A percentile compares a stretch with the other conserved stretches of the same genome.
phyloP scores from a whole-genome alignment of 2,797 vertebrate species.

The Galagoides demidoff region DNA sequence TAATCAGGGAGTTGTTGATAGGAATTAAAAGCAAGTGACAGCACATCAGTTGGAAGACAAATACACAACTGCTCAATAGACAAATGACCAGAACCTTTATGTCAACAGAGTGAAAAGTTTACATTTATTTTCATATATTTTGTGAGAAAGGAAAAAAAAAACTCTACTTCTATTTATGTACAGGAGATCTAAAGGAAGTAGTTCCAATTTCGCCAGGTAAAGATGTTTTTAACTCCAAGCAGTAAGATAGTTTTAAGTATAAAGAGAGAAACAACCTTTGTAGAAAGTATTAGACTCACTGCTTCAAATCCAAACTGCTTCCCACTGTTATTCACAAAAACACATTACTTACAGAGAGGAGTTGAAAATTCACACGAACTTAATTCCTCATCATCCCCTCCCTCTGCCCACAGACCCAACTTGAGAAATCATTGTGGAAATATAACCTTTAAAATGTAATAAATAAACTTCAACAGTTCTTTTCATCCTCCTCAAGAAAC shows the following conservation, averaged over 20 bases:
- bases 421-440: not conserved
- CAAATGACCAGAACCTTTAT: not conserved
- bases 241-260: not conserved
- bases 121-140: not conserved
- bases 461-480: not conserved
- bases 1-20: not conserved
- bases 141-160: not conserved
- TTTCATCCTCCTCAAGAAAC: not conserved
- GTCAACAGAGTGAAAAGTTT: not conserved
- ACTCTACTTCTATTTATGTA: not conserved
- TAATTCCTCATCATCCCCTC: not conserved
- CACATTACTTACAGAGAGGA: not conserved
- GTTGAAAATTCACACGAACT: not conserved
- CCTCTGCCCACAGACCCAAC: not conserved
- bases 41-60: not conserved
- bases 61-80: not conserved
- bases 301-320: not conserved
- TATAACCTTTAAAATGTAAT: not conserved
- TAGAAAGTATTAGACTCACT: not conserved
- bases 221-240: not conserved
- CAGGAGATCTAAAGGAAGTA: not conserved
- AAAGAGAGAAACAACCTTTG: not conserved
- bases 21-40: constrained; percentile 12
- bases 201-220: not conserved
- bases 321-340: not conserved